Base-by-base conservation (phyloP, 2,888 invertebrate genomes). In the Dolichopus griseipennis region DNA sequence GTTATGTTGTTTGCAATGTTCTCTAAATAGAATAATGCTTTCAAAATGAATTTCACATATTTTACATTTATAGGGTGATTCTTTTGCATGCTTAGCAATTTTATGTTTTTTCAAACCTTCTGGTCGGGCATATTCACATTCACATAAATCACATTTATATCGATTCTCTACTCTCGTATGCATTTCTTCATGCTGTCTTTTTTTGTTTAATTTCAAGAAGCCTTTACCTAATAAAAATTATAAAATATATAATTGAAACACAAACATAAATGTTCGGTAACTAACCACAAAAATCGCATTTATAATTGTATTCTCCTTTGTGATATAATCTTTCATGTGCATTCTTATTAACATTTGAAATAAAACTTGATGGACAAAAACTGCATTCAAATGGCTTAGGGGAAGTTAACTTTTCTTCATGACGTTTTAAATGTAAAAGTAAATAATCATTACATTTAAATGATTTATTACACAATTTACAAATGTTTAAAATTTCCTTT, bases 271-370 rank as follows among this genome's bases (percentile, higher is more conserved):
- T 21, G 5, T 15, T 12, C 8, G 3, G 8, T 12, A 21, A n/a
- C 62, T 62, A 22, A 22, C 52, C 64, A 64, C 64, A 64, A 37
- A 34, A 64, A n/a, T 64, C 64, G n/a, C 64, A 64, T 64, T 64
- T 64, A 20, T 64, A 64, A 37, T 64, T 64, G 20, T 34, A 64
- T 64, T 64, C 64, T 34, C 64, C 64, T 33, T 33, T 33, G 34
- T 64, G 64, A 15, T 64, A 20, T 20, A 64, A 20, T 9, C 64
- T 18, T 20, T 34, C 64, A 64, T 64, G 64, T 1, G 64, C 64
- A 64, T 33, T 64, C 37, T 34, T 34, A 37, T 37, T 37, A 37
- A 52, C 52, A n/a, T 52, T 52, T 12, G 52, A 52, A 6, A 52
- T 52, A 37, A 64, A 64, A 9, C 37, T 64, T 37, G 64, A 18